phyloP scores from a whole-genome alignment of 2,888 invertebrate genomes.

The Nomada ruficornis region DNA sequence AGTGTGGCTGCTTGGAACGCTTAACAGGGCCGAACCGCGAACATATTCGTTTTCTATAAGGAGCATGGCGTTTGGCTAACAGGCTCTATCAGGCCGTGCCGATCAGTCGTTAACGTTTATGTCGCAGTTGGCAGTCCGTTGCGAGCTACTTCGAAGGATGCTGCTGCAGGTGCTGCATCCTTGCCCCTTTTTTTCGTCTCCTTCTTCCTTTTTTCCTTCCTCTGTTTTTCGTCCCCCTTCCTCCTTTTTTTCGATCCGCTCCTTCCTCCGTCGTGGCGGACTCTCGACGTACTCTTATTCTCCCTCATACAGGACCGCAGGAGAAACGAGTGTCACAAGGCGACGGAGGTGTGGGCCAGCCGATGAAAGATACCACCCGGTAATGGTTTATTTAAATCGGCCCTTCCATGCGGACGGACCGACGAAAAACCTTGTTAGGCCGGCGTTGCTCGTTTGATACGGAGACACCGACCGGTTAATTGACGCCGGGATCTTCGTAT shows the following conservation, averaged over 20 bases:
- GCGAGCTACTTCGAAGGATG: slow-evolving; percentile 54
- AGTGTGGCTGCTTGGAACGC: slow-evolving; percentile 33
- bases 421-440: slow-evolving; percentile 75
- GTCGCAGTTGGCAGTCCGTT: slow-evolving; percentile 70
- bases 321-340: slow-evolving; percentile 73
- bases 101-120: slow-evolving; percentile 79
- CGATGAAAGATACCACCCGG: slow-evolving; percentile 78
- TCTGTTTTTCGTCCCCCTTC: too few relatives aligned
- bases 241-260: background rate
- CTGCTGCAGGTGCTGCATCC: slow-evolving; percentile 55
- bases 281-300: slow-evolving; percentile 42
- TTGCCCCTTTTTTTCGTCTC: slow-evolving; percentile 1
- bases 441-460: slow-evolving; percentile 71
- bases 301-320: slow-evolving; percentile 23
- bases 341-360: slow-evolving; percentile 74
- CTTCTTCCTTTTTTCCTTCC: background rate
- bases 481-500: slow-evolving; percentile 66
- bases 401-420: slow-evolving; percentile 51
- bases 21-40: slow-evolving; percentile 70
- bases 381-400: slow-evolving; percentile 80
- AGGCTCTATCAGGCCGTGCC: slow-evolving; percentile 75
- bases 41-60: slow-evolving; percentile 78
- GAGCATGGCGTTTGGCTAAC: slow-evolving; percentile 78
- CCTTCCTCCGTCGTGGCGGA: background rate
- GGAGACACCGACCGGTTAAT: slow-evolving; percentile 69